Evolutionary conservation across 2,797 vertebrate species (phyloP), one percentile per base, ranked within the genome.

Genomic region (Stomatorhinus walkeri): DNA sequence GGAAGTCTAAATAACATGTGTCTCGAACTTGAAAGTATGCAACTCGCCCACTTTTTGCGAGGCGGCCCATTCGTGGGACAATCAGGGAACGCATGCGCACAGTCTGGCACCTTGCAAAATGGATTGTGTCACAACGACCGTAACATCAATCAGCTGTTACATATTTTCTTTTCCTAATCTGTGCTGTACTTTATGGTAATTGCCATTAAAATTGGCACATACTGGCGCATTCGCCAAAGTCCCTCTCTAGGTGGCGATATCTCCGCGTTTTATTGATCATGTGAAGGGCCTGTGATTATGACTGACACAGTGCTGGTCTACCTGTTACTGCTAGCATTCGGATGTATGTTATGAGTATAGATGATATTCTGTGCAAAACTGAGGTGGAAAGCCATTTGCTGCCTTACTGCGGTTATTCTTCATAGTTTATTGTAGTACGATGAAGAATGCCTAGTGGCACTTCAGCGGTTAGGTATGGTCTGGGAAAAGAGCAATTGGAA

Each of bases 281-380:
- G 7, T 1, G 54, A 88, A 36, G 56, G 51, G 88, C 40, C 16
- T 83, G 79, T 49, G 88, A 88, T 88, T 61, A 43, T 76, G 61
- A 68, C 85, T 36, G 83, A 22, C 61, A 68, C 79, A 8, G 14
- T 43, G 76, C 40, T n/a, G 76, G 76, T 43, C 76, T 81, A 19
- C 81, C 83, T 83, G 48, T 89, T 72, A 86, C 88, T 32, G 88
- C 46, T 64, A 72, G 19, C 59, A 24, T 28, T 72, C 56, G 22
- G 83, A 89, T 89, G 24, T 52, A 72, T 49, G 43, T 89, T 89
- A 85, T 86, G 76, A 85, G 59, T 86, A 72, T 68, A 86, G 83
- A 49, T 68, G 83, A 89, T 89, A 48, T 84, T 28, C 84, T 89
- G 48, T 86, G 83, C 48, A 86, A 89, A 89, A 46, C 88, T 12